Evolutionary conservation across 2,113 vertebrate species (phyloP), one percentile per base, ranked within the genome.

Genomic region (Prochilodus magdalenae): DNA sequence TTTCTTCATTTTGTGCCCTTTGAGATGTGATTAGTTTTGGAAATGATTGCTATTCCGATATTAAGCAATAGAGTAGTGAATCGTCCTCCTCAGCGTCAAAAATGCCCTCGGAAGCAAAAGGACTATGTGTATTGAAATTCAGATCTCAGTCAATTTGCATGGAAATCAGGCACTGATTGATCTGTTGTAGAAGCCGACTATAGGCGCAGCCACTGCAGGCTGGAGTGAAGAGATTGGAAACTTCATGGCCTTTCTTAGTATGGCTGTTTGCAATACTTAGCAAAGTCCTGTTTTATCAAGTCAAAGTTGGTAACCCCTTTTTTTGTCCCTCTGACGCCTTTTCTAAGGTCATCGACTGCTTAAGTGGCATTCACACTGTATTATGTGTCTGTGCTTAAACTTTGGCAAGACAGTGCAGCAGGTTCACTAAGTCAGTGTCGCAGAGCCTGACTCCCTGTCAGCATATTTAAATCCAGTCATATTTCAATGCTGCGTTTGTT

Each of bases 81-180:
- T 15, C 55, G 12, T 27, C 36, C 53, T 69, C 24, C 13, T 51
- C n/a, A 8, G 36, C 26, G 47, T 72, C 30, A 77, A 76, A 77
- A 13, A 24, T 40, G 51, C 53, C 27, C 57, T 33, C 29, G 5
- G 1, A 44, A 44, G 14, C 13, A 51, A 65, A 53, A 27, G 22
- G 55, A 77, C 22, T 36, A 13, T 53, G 44, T 36, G 44, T 36
- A 47, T 76, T 63, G n/a, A 73, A 77, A 77, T 78, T 83, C 53
- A 65, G 27, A 73, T 76, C 40, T 53, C n/a, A 63, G 55, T 65
- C 67, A 72, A 77, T 78, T 72, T 83, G 71, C 44, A 77, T 77
- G 70, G 69, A 83, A 47, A 71, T 77, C 55, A 77, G 36, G 71
- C 55, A 51, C 29, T 53, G 16, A 63, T 75, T 60, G 29, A 24